A percentile compares a stretch with the other conserved stretches of the same genome.
Conservation (phyloP, 2,113 vertebrate species). For the Gymnobelideus leadbeateri region DNA sequence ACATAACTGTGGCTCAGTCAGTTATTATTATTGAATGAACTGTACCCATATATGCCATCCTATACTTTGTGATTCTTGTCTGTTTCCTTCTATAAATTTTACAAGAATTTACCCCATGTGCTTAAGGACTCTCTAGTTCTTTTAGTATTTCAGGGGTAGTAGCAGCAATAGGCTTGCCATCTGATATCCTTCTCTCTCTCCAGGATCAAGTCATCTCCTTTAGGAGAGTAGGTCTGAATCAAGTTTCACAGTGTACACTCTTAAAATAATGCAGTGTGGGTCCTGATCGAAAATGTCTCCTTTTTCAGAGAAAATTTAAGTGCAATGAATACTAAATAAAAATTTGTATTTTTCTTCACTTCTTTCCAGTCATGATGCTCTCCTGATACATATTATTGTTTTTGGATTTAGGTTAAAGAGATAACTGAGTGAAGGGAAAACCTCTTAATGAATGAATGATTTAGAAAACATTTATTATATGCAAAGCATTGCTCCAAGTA, state of each 20-base stretch:
- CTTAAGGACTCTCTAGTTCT: neutral
- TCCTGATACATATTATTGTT: neutral
- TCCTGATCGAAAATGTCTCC: conserved; percentile 19
- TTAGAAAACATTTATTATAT: neutral
- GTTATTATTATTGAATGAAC: neutral
- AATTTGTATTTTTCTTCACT: conserved; percentile 3
- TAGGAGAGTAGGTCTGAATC: neutral
- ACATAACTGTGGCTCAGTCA: neutral
- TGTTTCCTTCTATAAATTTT: neutral
- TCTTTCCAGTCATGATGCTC: neutral
- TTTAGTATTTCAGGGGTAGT: neutral
- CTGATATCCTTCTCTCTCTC: neutral
- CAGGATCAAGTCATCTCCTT: too few species aligned
- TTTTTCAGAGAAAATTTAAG: neutral
- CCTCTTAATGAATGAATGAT: neutral
- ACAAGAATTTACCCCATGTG: neutral
- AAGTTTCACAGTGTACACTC: neutral
- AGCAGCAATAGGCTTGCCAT: neutral
- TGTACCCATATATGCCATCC: too few species aligned
- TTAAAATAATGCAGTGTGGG: neutral
- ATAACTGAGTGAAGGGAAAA: neutral
- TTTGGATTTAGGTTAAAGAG: conserved; percentile 30
- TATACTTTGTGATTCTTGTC: neutral
- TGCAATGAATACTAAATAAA: neutral
- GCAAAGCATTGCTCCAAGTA: neutral